Evolutionary conservation across 2,797 vertebrate genomes (phyloP).

Genomic region (Apogon hyalosoma): DNA sequence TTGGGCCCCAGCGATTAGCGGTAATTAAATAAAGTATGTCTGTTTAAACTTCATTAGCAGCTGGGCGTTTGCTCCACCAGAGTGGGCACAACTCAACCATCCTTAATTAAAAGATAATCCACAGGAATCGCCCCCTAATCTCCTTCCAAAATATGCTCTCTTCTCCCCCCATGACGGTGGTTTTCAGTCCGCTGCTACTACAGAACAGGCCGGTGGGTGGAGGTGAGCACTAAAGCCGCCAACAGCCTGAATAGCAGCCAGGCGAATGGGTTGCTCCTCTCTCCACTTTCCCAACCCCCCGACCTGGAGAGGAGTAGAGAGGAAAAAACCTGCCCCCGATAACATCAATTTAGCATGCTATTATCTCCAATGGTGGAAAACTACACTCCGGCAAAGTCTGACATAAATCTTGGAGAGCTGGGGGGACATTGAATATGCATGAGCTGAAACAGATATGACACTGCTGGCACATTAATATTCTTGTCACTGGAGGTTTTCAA

Average conservation of each 20-base stretch:
- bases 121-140: conserved; percentile 94
- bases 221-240: conserved; percentile 73
- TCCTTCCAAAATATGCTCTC: conserved; percentile 93
- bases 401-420: conserved; percentile 99
- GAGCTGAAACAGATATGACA: conserved; percentile 99
- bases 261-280: conserved; percentile 72
- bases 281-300: conserved; percentile 71
- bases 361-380: conserved; percentile 99
- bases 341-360: conserved; percentile 99
- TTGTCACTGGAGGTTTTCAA: conserved; percentile 99
- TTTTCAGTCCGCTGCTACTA: conserved; percentile 69
- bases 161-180: conserved; percentile 75
- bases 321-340: conserved; percentile 89
- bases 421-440: conserved; percentile 94
- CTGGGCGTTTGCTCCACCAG: conserved; percentile 95
- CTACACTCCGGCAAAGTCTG: conserved; percentile 99
- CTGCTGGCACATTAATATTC: conserved; percentile 99
- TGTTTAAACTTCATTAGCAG: conserved; percentile 99
- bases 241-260: conserved; percentile 69
- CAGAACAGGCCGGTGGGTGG: conserved; percentile 71
- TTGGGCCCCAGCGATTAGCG: conserved; percentile 95
- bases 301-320: conserved; percentile 78
- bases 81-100: conserved; percentile 98
- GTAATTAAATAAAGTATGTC: conserved; percentile 99
- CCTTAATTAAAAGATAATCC: conserved; percentile 99